These are phyloP conservation scores for Stegana nigrithorax DNA, from an alignment of 2,888 invertebrate species.

Conservation along the genomic window DNA sequence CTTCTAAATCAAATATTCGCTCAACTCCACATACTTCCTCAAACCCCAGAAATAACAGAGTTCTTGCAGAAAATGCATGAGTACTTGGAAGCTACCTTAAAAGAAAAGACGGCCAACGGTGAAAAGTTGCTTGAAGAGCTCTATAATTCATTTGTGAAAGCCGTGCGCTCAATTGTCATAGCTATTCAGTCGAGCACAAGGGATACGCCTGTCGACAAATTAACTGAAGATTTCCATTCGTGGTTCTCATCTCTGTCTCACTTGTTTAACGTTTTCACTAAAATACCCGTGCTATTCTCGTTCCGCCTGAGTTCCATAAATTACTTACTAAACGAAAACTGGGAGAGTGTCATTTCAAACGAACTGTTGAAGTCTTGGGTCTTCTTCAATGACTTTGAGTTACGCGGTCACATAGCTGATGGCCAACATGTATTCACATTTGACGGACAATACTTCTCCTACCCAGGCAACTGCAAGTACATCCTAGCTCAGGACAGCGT, in stretches of 20 bases:
- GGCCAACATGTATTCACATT: conserved; percentile 90
- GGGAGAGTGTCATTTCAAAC: conserved; percentile 70
- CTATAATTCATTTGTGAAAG: conserved; percentile 71
- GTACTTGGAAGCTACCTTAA: conserved; percentile 77
- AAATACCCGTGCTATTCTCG: conserved; percentile 72
- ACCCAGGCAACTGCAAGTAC: conserved; percentile 87
- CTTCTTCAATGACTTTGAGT: conserved; percentile 77
- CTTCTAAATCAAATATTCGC: conserved; percentile 72
- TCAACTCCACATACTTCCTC: conserved; percentile 72
- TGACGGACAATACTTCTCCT: conserved; percentile 83
- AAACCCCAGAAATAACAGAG: conserved; percentile 75
- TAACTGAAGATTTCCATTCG: conserved; percentile 28
- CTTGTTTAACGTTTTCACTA: conserved; percentile 66
- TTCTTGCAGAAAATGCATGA: conserved; percentile 73
- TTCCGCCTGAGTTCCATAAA: conserved; percentile 74
- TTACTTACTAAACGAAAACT: conserved; percentile 73
- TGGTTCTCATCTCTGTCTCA: conserved; percentile 55
- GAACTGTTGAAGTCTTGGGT: conserved; percentile 57
- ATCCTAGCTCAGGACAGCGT: conserved; percentile 85
- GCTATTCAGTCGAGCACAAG: conserved; percentile 35
- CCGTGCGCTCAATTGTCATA: conserved; percentile 70
- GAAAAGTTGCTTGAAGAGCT: conserved; percentile 74
- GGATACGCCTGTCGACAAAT: conserved; percentile 12
- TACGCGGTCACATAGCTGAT: conserved; percentile 79
- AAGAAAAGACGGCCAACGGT: conserved; percentile 73